Conservation (phyloP, 2,113 vertebrate genomes). For the Colaptes auratus region DNA sequence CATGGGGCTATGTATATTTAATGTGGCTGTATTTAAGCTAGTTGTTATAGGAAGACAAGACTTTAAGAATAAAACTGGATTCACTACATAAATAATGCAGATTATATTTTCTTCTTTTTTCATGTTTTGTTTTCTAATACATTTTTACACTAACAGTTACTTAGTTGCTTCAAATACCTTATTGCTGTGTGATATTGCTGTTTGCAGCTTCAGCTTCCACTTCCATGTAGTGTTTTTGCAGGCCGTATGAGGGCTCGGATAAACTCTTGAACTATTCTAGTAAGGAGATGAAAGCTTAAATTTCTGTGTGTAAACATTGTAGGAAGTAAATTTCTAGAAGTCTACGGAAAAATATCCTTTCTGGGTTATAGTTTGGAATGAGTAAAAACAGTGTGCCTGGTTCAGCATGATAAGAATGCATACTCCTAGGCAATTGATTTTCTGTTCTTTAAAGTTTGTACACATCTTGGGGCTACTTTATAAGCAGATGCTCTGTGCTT, state of each 20-base stretch:
- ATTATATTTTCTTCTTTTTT: background rate
- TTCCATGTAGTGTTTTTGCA: background rate
- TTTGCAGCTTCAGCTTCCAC: background rate
- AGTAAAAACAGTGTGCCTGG: accelerated
- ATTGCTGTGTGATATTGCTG: background rate
- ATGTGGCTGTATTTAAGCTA: background rate
- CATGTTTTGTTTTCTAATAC: background rate
- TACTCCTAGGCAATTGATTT: background rate
- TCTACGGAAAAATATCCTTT: background rate
- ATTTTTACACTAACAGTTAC: background rate
- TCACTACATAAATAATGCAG: background rate
- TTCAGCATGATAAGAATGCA: background rate
- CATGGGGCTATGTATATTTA: background rate
- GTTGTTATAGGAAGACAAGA: background rate
- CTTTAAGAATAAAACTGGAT: background rate
- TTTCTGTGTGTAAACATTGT: background rate
- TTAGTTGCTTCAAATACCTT: background rate
- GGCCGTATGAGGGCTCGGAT: background rate
- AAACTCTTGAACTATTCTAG: background rate
- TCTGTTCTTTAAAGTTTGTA: background rate
- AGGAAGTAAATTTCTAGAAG: background rate
- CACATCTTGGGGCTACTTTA: background rate
- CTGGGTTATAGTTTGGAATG: background rate
- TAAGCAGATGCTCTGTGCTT: background rate
- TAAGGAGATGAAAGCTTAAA: background rate